phyloP scores from a whole-genome alignment of 2,888 invertebrate species.

The Drosophila eohydei region DNA sequence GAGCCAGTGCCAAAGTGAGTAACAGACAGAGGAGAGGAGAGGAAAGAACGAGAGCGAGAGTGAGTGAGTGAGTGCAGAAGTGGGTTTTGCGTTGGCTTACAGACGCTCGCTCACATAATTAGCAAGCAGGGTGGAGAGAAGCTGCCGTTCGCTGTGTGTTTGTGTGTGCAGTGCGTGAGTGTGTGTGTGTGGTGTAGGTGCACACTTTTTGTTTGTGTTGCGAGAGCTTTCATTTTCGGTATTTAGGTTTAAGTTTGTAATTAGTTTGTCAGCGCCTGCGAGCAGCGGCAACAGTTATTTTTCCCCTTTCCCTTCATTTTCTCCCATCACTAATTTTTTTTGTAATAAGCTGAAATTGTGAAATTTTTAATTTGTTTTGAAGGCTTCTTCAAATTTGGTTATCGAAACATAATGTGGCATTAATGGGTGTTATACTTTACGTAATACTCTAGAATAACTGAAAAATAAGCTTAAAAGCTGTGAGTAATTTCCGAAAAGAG shows the following conservation, averaged over 20 bases:
- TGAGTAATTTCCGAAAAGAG: background rate
- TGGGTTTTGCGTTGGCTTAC: slow-evolving; percentile 7
- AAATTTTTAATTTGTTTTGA: background rate
- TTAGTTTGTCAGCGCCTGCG: slow-evolving; percentile 67
- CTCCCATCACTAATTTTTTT: too few species aligned
- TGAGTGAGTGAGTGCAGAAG: slow-evolving; percentile 1
- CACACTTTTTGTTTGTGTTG: slow-evolving; percentile 41
- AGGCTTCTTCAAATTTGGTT: background rate
- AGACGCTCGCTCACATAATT: slow-evolving; percentile 61
- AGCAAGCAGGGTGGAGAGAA: slow-evolving; percentile 42
- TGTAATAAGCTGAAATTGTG: background rate
- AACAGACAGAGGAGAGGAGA: background rate
- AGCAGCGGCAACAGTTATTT: slow-evolving; percentile 31
- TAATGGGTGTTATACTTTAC: background rate
- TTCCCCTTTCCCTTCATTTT: background rate
- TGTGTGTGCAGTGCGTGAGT: background rate
- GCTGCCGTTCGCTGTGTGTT: background rate
- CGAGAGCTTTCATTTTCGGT: slow-evolving; percentile 58
- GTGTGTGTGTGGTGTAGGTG: slow-evolving; percentile 29
- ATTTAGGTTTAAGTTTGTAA: slow-evolving; percentile 73
- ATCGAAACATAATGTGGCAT: background rate
- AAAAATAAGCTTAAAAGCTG: background rate
- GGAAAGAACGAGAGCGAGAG: background rate
- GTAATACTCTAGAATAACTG: background rate
- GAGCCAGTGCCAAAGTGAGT: slow-evolving; percentile 19